Evolutionary conservation across 2,797 vertebrate genomes (phyloP), one percentile per base, ranked within the genome.

Genomic region (Acrocephalus scirpaceus): DNA sequence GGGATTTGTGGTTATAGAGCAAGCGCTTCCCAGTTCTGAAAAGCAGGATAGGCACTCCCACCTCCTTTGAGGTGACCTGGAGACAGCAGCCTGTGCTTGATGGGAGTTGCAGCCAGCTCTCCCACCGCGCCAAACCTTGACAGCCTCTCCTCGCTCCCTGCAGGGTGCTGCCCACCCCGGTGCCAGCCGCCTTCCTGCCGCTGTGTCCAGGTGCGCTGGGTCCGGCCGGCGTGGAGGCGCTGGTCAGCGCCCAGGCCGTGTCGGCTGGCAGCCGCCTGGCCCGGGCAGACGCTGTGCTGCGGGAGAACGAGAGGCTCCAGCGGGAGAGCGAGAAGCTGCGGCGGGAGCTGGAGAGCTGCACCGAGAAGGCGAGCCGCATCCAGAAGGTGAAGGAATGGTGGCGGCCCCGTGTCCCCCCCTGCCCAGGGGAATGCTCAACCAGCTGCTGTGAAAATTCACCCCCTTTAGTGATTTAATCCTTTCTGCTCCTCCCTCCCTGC

Each of bases 291-390:
- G 60, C 93, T 1, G 90, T 99, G 86, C 97, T 99, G 94, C 96
- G 97, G 90, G 99, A 99, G 92, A 99, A 99, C 0, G 98, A 99
- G 96, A 96, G 97, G 80, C 98, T 99, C 21, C 98, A 98, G 96
- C 98, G 97, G 80, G 99, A 99, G 94, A 99, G 98, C 0, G 98
- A 99, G 96, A 97, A 95, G 65, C 97, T 99, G 70, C 98, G 98
- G 91, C 97, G 95, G 92, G 99, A 99, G 95, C 97, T 99, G 95
- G 98, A 99, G 94, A 98, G 95, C 93, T 98, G 97, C 1, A 80
- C 71, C 0, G 98, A 99, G 97, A 99, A 99, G 96, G 98, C 98
- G 0, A 97, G 97, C 88, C 97, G 98, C 75, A 99, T 99, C 32
- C 99, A 99, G 93, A 99, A 99, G 99, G 99, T 99, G 98, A 80